Evolutionary conservation across 1,140 invertebrate species (phyloP), one percentile per base, ranked within the genome.

Genomic region (Solenopsis fugax): DNA sequence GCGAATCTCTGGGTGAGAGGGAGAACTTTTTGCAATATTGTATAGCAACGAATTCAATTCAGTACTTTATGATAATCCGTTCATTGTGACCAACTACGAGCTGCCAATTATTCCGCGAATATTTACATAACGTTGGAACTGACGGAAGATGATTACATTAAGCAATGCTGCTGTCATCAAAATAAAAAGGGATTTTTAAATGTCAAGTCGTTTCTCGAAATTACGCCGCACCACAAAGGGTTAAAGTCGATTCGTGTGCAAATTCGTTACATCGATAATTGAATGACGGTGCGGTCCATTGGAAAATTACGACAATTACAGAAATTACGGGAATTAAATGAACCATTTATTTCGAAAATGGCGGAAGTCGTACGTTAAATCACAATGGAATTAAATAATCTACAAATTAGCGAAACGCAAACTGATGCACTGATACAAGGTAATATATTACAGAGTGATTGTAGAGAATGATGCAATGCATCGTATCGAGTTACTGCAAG

Each of bases 281-380:
- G 65, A 72, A 81, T 81, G 65, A 81, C 37, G 65, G 6, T n/a
- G 21, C 78, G 41, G 50, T 41, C 50, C 37, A 81, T 12, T 81
- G 65, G 78, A 81, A 81, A 72, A 81, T 81, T 81, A 81, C 64
- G 78, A 56, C 50, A 81, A 81, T 81, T 81, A 72, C 65, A 81
- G 50, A 81, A 81, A 81, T 81, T 81, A 81, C 50, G 37, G 62
- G 50, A 29, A 81, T 56, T 81, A 45, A 72, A 81, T 72, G 65
- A 71, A 81, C 34, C 65, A 81, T 71, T 81, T 81, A 81, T 69
- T 81, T 71, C 65, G 78, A 71, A 81, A 81, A 81, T 71, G 37
- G 16, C 65, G 21, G 52, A 52, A 81, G 21, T 34, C 48, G 21
- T 41, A 45, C 16, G 50, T 81, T 71, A 81, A 71, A 81, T 81